These are phyloP conservation scores for Cerastis leucographa DNA, from an alignment of 2,888 invertebrate genomes.

Conservation along the genomic window DNA sequence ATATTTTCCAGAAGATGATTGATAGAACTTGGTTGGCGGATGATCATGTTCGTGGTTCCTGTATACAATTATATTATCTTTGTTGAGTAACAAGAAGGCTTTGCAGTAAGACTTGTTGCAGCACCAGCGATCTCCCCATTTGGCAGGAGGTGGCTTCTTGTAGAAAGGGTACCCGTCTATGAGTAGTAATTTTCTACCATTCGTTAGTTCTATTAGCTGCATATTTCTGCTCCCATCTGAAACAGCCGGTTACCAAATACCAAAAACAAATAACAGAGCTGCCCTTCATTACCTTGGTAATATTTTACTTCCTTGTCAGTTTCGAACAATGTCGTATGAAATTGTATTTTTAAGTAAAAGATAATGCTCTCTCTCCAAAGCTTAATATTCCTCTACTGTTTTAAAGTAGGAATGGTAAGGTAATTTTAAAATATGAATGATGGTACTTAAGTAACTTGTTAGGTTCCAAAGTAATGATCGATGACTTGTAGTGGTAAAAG, in stretches of 20 bases:
- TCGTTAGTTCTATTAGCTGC: slow-evolving; percentile 68
- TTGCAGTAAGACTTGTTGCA: slow-evolving; percentile 73
- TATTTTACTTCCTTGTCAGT: not conserved
- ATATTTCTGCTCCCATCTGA: slow-evolving; percentile 40
- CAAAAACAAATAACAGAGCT: not conserved
- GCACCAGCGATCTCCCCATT: slow-evolving; percentile 67
- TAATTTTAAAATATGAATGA: not conserved
- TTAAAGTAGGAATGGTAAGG: not conserved
- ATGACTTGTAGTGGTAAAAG: slow-evolving; percentile 29
- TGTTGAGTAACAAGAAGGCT: slow-evolving; percentile 66
- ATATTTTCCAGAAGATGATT: slow-evolving; percentile 61
- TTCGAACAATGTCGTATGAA: not conserved
- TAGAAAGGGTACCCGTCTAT: slow-evolving; percentile 74
- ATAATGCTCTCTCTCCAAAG: not conserved
- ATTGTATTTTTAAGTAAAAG: not conserved
- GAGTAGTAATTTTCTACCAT: slow-evolving; percentile 69
- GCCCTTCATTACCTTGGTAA: not conserved
- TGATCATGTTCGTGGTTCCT: slow-evolving; percentile 63
- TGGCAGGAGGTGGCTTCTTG: slow-evolving; percentile 59
- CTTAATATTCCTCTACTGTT: not conserved
- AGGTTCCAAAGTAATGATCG: slow-evolving; percentile 25
- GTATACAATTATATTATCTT: slow-evolving; percentile 44
- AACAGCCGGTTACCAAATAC: not conserved
- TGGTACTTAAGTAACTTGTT: not conserved
- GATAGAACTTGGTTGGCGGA: slow-evolving; percentile 54